Conservation (phyloP, 1,140 invertebrate genomes). For the Acyrthosiphon pisum region DNA sequence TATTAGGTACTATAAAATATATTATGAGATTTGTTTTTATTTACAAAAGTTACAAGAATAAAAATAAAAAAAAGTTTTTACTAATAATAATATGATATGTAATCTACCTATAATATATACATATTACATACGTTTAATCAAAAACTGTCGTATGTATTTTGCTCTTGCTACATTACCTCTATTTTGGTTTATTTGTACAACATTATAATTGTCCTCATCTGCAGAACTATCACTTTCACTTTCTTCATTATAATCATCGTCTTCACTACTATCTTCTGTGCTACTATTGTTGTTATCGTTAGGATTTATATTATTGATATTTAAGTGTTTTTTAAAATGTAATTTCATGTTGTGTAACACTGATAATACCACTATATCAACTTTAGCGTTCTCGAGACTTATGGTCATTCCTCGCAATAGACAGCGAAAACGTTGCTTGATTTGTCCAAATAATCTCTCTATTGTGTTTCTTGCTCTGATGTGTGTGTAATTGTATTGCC, state of each 20-base stretch:
- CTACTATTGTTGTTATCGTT: background rate
- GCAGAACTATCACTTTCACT: background rate
- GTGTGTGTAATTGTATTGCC: conserved; percentile 46
- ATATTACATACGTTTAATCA: background rate
- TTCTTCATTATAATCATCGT: background rate
- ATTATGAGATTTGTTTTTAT: too few species aligned
- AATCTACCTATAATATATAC: background rate
- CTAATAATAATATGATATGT: too few species aligned
- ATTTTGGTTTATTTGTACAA: conserved; percentile 3
- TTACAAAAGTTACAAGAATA: too few species aligned
- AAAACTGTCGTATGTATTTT: background rate
- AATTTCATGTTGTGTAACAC: conserved; percentile 2
- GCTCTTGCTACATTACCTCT: background rate
- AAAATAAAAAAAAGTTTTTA: too few species aligned
- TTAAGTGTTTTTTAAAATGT: background rate
- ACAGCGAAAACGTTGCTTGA: conserved; percentile 53
- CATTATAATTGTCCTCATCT: background rate
- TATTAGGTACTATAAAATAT: too few species aligned
- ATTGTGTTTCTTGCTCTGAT: conserved; percentile 44
- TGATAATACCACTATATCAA: conserved; percentile 10
- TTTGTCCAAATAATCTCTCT: conserved; percentile 49
- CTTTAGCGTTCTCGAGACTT: background rate
- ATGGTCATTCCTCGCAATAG: background rate
- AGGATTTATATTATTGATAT: background rate
- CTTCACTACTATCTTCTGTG: conserved; percentile 15